These are phyloP conservation scores for Charaxes varanes DNA, from an alignment of 1,140 invertebrate species.

Conservation along the genomic window DNA sequence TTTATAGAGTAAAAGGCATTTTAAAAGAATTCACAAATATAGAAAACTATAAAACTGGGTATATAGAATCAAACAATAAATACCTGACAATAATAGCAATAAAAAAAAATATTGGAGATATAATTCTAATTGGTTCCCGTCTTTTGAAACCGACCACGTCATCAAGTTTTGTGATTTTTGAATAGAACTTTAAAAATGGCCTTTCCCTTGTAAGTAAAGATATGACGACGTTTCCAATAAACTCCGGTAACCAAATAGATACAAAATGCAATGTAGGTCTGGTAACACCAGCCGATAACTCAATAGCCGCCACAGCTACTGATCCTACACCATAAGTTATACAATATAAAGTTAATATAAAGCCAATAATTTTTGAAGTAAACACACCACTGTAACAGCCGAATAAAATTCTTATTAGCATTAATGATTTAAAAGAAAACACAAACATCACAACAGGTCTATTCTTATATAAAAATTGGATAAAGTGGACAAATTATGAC, in stretches of 20 bases:
- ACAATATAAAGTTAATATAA: conserved; percentile 4
- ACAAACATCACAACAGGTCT: too few species aligned
- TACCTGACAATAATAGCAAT: not conserved
- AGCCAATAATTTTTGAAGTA: conserved; percentile 1
- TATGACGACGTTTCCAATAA: conserved; percentile 1
- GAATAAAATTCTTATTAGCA: conserved; percentile 6
- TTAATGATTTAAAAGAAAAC: conserved; percentile 7
- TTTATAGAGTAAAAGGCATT: too few species aligned
- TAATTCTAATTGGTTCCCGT: not conserved
- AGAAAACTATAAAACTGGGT: too few species aligned
- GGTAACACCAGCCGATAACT: not conserved
- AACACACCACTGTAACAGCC: conserved; percentile 5
- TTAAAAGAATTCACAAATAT: too few species aligned
- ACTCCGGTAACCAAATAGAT: conserved; percentile 1
- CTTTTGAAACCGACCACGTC: conserved; percentile 2
- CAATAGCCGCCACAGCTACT: not conserved
- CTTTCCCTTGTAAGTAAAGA: conserved; percentile 1
- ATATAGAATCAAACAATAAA: too few species aligned
- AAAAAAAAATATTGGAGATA: not conserved
- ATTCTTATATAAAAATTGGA: too few species aligned
- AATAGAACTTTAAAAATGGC: conserved; percentile 2
- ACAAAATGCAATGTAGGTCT: not conserved
- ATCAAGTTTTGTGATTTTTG: conserved; percentile 3
- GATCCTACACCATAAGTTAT: not conserved
- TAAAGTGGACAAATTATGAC: too few species aligned